These are phyloP conservation scores for Percina caprodes DNA, from an alignment of 2,113 vertebrate species.

Conservation along the genomic window DNA sequence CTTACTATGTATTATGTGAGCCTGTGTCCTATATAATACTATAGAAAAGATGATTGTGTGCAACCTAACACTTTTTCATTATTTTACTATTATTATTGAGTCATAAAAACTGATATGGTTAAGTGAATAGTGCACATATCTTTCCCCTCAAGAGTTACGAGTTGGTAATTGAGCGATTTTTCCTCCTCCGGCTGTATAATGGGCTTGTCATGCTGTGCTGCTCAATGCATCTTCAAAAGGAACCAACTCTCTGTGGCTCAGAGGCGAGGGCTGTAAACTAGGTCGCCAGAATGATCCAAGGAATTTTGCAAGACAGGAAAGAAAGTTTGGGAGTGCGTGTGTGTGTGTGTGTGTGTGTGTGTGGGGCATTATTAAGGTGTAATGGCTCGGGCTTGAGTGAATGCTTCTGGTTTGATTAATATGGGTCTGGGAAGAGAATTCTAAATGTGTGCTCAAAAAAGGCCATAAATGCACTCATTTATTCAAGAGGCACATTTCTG, in stretches of 20 bases:
- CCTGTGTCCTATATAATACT: background rate
- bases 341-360: no score
- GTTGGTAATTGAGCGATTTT: conserved; percentile 67
- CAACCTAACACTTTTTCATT: conserved; percentile 7
- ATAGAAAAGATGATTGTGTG: conserved; percentile 6
- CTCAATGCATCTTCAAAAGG: conserved; percentile 78
- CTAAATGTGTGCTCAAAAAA: conserved; percentile 21
- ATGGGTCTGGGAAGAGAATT: conserved; percentile 16
- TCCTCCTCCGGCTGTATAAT: conserved; percentile 70
- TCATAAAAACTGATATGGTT: conserved; percentile 54
- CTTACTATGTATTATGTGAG: background rate
- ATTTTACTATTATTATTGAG: conserved; percentile 20
- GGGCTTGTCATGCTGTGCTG: conserved; percentile 75
- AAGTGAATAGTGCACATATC: conserved; percentile 60
- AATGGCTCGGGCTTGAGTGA: conserved; percentile 15
- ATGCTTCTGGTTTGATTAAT: conserved; percentile 42
- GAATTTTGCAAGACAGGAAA: conserved; percentile 69
- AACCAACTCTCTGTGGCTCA: conserved; percentile 73
- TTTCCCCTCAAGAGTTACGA: conserved; percentile 48
- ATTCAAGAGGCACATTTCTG: conserved; percentile 2
- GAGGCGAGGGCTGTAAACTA: conserved; percentile 75
- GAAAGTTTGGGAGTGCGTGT: conserved; percentile 56
- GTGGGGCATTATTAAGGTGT: conserved; percentile 69
- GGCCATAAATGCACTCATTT: conserved; percentile 11
- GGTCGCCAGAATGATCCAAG: conserved; percentile 72